These are phyloP conservation scores for Elaeidobius kamerunicus DNA, from an alignment of 2,888 invertebrate genomes.

Conservation along the genomic window DNA sequence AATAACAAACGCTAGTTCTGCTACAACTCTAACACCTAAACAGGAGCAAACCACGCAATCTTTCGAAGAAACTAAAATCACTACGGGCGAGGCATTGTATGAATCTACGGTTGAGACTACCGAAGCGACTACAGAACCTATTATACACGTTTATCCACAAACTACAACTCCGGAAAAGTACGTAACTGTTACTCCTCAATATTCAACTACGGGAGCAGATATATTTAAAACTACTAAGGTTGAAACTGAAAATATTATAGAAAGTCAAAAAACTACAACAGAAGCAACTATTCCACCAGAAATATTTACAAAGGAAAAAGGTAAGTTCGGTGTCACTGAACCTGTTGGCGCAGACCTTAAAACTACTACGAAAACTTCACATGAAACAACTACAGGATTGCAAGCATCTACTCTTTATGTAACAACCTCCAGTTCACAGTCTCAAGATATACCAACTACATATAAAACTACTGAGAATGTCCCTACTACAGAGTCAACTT, in stretches of 20 bases:
- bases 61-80: constrained; percentile 13
- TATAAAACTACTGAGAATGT: no score
- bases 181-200: constrained; percentile 36
- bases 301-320: constrained; percentile 10
- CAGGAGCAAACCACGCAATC: constrained; percentile 28
- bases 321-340: constrained; percentile 8
- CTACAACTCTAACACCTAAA: constrained; percentile 42
- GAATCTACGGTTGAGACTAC: constrained; percentile 14
- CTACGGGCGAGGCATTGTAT: constrained; percentile 18
- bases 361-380: background rate
- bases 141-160: constrained; percentile 34
- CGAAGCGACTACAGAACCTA: constrained; percentile 17
- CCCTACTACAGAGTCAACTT: no score
- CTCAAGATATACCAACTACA: no score
- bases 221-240: constrained; percentile 5
- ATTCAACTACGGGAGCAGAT: constrained; percentile 16
- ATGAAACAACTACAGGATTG: background rate
- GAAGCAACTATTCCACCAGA: constrained; percentile 5
- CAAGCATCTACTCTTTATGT: background rate
- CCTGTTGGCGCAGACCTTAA: constrained; percentile 7
- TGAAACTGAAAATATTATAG: background rate
- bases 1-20: constrained; percentile 43
- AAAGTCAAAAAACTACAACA: background rate
- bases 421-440: no score
- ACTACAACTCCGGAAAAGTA: constrained; percentile 35